Conservation (phyloP, 2,113 vertebrate species). For the Rynchops niger region DNA sequence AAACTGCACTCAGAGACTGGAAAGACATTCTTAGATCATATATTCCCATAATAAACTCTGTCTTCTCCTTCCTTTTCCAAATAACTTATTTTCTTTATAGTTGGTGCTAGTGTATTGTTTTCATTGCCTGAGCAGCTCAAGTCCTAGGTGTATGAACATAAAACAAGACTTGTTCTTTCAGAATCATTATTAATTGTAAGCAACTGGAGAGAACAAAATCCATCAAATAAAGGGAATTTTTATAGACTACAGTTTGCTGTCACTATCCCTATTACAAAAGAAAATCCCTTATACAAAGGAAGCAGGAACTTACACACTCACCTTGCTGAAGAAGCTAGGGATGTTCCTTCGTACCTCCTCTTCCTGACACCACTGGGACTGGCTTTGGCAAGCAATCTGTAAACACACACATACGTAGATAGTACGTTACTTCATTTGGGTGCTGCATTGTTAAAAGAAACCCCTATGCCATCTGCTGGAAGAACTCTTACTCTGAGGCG, state of each 20-base stretch:
- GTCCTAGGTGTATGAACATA: not conserved
- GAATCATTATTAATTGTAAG: not conserved
- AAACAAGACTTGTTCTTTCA: not conserved
- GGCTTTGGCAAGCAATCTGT: not conserved
- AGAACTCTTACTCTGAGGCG: not conserved
- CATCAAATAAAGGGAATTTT: not conserved
- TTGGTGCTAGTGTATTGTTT: not conserved
- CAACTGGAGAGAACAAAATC: not conserved
- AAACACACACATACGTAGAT: not conserved
- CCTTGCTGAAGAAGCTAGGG: not conserved
- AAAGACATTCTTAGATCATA: not conserved
- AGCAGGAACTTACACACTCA: not conserved
- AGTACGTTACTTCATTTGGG: not conserved
- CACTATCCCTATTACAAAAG: not conserved
- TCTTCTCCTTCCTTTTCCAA: not conserved
- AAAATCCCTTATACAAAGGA: not conserved
- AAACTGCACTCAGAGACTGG: not conserved
- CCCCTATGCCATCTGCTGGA: constrained; percentile 52
- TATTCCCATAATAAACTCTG: not conserved
- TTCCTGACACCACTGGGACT: not conserved
- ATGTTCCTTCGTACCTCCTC: not conserved
- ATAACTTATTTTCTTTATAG: not conserved
- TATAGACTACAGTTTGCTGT: not conserved
- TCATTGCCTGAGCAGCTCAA: not conserved
- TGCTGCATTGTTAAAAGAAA: not conserved